Conservation (phyloP, 2,113 vertebrate species). For the Cyphomyrus plagiostoma region DNA sequence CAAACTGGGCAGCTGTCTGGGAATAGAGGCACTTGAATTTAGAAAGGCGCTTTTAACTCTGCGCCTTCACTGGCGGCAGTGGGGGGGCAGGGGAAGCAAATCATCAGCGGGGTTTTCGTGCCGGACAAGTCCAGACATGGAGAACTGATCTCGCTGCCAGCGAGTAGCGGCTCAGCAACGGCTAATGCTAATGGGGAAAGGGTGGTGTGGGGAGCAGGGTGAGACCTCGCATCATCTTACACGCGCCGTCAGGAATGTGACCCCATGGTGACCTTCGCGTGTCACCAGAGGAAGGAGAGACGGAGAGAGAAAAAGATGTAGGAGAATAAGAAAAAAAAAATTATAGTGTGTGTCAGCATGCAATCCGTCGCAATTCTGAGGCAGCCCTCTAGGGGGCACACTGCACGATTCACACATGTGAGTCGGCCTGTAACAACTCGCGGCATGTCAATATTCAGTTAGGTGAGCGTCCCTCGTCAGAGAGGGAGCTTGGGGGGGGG, state of each 20-base stretch:
- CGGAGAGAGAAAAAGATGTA: not conserved
- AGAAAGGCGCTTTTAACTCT: not conserved
- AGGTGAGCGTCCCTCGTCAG: not conserved
- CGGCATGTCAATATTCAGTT: not conserved
- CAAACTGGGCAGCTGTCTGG: not conserved
- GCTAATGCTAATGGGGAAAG: not conserved
- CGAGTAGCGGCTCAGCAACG: not conserved
- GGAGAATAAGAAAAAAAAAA: not conserved
- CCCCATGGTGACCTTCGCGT: not conserved
- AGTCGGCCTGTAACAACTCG: not conserved
- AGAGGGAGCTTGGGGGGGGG: not conserved
- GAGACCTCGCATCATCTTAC: not conserved
- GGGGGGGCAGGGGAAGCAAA: not conserved
- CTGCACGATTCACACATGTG: not conserved
- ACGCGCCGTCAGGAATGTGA: not conserved
- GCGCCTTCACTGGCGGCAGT: not conserved
- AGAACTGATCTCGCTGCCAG: too few relatives aligned
- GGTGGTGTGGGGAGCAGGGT: not conserved
- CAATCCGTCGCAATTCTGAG: not conserved
- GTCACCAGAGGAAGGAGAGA: not conserved
- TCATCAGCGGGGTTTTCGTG: not conserved
- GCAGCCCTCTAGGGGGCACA: not conserved
- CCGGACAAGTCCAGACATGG: not conserved
- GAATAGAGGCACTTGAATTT: not conserved
- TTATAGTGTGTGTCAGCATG: not conserved